Conservation (phyloP, 2,888 invertebrate species). For the Drosophila nigricruria region DNA sequence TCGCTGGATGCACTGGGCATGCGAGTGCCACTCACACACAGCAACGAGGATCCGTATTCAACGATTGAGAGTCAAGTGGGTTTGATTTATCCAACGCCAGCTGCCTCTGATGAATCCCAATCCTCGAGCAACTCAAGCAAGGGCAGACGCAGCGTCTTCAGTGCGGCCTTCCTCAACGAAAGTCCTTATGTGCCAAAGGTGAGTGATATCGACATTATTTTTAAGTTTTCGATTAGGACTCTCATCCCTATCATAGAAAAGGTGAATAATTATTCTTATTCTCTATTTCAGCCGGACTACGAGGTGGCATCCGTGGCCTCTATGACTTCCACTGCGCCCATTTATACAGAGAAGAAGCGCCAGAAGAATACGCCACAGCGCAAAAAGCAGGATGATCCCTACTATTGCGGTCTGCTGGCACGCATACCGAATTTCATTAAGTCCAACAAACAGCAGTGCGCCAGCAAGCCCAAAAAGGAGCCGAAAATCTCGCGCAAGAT, state of each 20-base stretch:
- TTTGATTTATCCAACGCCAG: slow-evolving; percentile 82
- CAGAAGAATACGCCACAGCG: slow-evolving; percentile 75
- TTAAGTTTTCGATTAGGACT: neutral
- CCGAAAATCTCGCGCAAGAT: slow-evolving; percentile 84
- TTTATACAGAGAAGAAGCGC: slow-evolving; percentile 72
- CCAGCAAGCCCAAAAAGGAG: slow-evolving; percentile 77
- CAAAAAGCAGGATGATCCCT: slow-evolving; percentile 88
- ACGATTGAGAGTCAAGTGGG: slow-evolving; percentile 85
- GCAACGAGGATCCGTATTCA: slow-evolving; percentile 85
- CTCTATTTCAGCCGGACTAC: slow-evolving; percentile 81
- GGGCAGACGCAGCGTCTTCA: slow-evolving; percentile 80
- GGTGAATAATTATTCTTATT: neutral
- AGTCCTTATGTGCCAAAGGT: slow-evolving; percentile 85
- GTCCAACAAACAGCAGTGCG: slow-evolving; percentile 81
- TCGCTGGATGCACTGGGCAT: slow-evolving; percentile 80
- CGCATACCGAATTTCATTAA: slow-evolving; percentile 90
- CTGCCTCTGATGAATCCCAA: slow-evolving; percentile 80
- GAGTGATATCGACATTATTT: slow-evolving; percentile 14
- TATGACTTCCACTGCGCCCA: slow-evolving; percentile 54
- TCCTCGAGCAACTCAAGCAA: slow-evolving; percentile 79
- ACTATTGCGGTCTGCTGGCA: slow-evolving; percentile 89
- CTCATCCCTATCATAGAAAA: neutral
- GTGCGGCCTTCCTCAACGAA: slow-evolving; percentile 81
- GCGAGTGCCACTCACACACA: slow-evolving; percentile 75
- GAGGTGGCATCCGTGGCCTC: slow-evolving; percentile 63